Evolutionary conservation across 2,113 vertebrate species (phyloP).

Genomic region (Agapornis roseicollis): DNA sequence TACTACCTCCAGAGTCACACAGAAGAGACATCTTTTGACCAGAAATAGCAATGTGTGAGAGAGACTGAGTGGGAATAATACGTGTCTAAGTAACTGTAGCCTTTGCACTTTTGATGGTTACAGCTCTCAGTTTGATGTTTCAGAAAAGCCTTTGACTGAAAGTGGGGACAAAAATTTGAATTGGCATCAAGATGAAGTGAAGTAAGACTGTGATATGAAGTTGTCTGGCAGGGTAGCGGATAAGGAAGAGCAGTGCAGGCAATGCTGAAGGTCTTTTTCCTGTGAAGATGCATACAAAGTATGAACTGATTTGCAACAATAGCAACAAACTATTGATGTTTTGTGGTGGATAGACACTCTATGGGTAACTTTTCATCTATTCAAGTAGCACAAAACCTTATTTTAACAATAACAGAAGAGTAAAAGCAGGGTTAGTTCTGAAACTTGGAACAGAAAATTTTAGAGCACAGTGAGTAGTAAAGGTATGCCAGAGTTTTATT

Average conservation of each 20-base stretch:
- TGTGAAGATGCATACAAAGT: background rate
- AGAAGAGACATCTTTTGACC: background rate
- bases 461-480: background rate
- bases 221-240: background rate
- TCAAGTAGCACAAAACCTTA: background rate
- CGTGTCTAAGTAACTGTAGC: background rate
- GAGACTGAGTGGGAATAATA: background rate
- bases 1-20: background rate
- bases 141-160: background rate
- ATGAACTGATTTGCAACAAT: background rate
- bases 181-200: background rate
- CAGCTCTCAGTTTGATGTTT: background rate
- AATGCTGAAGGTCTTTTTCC: background rate
- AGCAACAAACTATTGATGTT: background rate
- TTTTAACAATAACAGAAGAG: background rate
- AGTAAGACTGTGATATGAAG: background rate
- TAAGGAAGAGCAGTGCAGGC: background rate
- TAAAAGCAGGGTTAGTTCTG: background rate
- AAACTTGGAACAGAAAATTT: background rate
- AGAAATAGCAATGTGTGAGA: background rate
- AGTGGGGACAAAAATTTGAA: background rate
- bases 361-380: background rate
- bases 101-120: background rate
- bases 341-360: background rate
- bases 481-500: background rate